phyloP scores from a whole-genome alignment of 2,797 vertebrate genomes.

The Semotilus atromaculatus region DNA sequence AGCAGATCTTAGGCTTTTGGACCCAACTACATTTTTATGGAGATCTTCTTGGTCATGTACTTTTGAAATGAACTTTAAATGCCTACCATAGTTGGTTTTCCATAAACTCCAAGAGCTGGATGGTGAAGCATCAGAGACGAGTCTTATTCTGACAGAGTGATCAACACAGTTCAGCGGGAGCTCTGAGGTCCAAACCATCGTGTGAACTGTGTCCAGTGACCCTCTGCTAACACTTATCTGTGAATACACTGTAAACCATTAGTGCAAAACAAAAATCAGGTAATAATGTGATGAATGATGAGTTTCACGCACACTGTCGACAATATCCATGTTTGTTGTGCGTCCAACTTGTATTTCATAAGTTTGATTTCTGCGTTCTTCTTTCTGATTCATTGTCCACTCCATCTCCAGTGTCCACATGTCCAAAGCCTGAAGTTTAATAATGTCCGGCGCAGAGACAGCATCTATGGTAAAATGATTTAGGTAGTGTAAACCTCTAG shows the following conservation, averaged over 20 bases:
- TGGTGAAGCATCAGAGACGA: conserved; percentile 49
- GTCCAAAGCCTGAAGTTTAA: conserved; percentile 18
- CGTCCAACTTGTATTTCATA: conserved; percentile 70
- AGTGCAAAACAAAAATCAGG: not conserved
- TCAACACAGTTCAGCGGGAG: conserved; percentile 72
- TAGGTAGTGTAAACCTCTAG: not conserved
- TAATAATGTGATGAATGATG: not conserved
- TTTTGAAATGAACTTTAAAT: not conserved
- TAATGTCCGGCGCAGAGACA: not conserved
- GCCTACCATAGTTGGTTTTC: conserved; percentile 65
- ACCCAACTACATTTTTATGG: not conserved
- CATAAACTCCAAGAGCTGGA: conserved; percentile 69
- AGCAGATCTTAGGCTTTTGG: not conserved
- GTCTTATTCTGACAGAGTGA: conserved; percentile 72
- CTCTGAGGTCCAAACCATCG: conserved; percentile 69
- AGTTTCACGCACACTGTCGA: conserved; percentile 63
- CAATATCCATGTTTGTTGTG: conserved; percentile 46
- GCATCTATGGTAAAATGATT: not conserved
- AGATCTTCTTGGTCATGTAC: not conserved
- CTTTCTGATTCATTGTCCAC: conserved; percentile 25
- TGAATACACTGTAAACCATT: conserved; percentile 3
- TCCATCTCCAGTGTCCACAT: conserved; percentile 50
- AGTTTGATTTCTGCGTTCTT: not conserved
- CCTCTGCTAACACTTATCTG: conserved; percentile 64
- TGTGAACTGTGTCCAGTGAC: conserved; percentile 23